These are phyloP conservation scores for Cercocebus atys DNA, from an alignment of 2,113 vertebrate species.

Conservation along the genomic window DNA sequence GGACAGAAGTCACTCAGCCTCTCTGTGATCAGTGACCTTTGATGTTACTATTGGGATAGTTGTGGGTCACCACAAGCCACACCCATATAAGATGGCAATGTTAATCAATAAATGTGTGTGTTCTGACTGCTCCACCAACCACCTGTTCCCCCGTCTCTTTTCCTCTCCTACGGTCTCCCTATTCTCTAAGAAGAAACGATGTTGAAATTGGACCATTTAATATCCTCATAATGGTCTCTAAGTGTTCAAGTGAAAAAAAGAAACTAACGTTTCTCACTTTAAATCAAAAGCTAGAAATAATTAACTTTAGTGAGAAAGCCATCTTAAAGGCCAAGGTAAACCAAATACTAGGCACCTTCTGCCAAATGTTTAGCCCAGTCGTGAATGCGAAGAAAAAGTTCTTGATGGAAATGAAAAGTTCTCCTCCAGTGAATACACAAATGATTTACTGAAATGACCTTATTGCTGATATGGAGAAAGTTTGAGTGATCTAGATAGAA, in stretches of 20 bases:
- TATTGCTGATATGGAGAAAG: neutral
- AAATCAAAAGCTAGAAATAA: neutral
- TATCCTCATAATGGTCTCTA: neutral
- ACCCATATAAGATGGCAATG: neutral
- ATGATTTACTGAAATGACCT: neutral
- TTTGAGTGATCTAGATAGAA: neutral
- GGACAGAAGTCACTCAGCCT: neutral
- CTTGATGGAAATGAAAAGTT: neutral
- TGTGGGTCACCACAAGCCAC: neutral
- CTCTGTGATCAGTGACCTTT: neutral
- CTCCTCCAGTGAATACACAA: neutral
- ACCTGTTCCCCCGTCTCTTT: neutral
- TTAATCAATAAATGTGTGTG: neutral
- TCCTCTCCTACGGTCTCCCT: neutral
- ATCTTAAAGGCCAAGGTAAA: neutral
- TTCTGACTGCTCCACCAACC: neutral
- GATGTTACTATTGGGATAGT: neutral
- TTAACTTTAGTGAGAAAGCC: neutral
- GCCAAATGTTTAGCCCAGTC: neutral
- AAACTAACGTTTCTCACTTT: neutral
- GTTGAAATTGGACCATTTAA: neutral
- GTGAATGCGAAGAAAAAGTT: neutral
- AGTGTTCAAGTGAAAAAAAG: neutral
- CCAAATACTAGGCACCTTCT: neutral
- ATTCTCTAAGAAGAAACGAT: neutral